Conservation (phyloP, 2,888 invertebrate species). For the Lydus trimaculatus region DNA sequence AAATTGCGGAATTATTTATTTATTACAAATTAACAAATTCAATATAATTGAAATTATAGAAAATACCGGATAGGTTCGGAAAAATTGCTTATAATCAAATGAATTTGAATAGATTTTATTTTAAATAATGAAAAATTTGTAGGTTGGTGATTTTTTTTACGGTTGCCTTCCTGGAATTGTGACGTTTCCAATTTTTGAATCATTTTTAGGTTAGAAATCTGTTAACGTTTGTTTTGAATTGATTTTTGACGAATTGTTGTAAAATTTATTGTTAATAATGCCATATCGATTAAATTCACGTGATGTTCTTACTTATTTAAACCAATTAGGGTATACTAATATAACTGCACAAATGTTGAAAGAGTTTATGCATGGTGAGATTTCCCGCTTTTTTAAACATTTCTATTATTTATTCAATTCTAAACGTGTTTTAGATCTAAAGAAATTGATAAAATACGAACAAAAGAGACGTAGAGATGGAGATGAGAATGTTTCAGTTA, state of each 20-base stretch:
- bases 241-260: neutral
- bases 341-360: conserved; percentile 77
- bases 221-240: neutral
- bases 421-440: conserved; percentile 64
- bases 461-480: conserved; percentile 44
- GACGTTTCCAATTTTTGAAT: neutral
- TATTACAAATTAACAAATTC: neutral
- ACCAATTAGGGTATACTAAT: conserved; percentile 78
- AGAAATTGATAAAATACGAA: conserved; percentile 72
- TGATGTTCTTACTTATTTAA: conserved; percentile 76
- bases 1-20: neutral
- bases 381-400: conserved; percentile 14
- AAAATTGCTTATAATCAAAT: neutral
- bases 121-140: neutral
- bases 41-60: neutral
- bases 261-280: conserved; percentile 37
- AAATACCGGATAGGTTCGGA: neutral
- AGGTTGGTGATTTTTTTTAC: neutral
- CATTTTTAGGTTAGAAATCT: neutral
- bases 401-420: neutral
- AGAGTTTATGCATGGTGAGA: conserved; percentile 78
- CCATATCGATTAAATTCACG: conserved; percentile 69
- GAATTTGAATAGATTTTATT: neutral
- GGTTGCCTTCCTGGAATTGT: neutral
- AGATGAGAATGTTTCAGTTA: conserved; percentile 5